Percentiles rank a stretch among this genome's conserved stretches.
phyloP scores from a whole-genome alignment of 2,888 invertebrate genomes.

The Monopis laevigella region DNA sequence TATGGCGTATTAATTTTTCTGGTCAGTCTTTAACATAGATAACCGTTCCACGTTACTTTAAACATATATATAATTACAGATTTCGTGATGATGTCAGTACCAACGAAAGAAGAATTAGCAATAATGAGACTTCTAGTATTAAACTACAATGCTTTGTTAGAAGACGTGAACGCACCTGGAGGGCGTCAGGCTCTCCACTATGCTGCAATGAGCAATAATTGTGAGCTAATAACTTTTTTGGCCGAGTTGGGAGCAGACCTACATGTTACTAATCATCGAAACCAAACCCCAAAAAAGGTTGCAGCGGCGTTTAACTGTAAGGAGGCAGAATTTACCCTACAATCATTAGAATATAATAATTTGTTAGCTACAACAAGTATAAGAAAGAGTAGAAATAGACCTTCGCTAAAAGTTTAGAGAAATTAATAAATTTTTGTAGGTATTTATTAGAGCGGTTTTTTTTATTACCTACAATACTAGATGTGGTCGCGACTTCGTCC shows the following conservation, averaged over 20 bases:
- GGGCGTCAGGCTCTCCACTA: conserved; percentile 57
- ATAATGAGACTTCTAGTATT: conserved; percentile 40
- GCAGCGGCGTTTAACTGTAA: conserved; percentile 39
- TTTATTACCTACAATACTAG: too few relatives aligned
- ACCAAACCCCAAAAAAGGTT: conserved; percentile 44
- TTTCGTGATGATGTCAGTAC: conserved; percentile 47
- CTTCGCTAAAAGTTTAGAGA: too few relatives aligned
- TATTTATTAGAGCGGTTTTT: too few relatives aligned
- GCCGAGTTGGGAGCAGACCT: conserved; percentile 42
- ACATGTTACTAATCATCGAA: conserved; percentile 34
- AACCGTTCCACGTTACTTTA: too few relatives aligned
- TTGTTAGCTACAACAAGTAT: neutral
- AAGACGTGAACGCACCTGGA: conserved; percentile 42
- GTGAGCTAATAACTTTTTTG: conserved; percentile 36
- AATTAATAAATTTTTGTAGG: too few relatives aligned
- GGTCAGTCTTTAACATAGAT: too few relatives aligned
- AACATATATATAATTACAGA: conserved; percentile 36
- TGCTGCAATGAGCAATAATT: conserved; percentile 57
- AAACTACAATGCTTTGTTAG: conserved; percentile 37
- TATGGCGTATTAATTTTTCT: too few relatives aligned
- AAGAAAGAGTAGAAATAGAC: conserved; percentile 3
- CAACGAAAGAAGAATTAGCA: conserved; percentile 36
- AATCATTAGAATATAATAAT: conserved; percentile 3
- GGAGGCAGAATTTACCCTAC: conserved; percentile 30
- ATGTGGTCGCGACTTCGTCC: too few relatives aligned